Evolutionary conservation across 2,888 invertebrate genomes (phyloP).

Genomic region (Parascotia fuliginaria): DNA sequence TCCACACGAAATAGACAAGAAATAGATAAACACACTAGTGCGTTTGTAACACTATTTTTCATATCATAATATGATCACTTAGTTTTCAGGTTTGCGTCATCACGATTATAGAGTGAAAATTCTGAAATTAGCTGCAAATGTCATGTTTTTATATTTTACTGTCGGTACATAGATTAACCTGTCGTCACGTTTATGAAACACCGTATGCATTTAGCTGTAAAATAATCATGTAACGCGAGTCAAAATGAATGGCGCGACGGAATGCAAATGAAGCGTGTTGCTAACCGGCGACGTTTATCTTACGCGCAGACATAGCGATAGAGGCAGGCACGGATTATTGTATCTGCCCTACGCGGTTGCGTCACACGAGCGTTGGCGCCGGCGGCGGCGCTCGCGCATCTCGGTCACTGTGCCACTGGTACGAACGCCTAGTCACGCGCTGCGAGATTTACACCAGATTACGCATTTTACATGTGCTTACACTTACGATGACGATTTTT

Average conservation of each 20-base stretch:
- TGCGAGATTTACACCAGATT: slow-evolving; percentile 38
- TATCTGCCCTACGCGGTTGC: slow-evolving; percentile 49
- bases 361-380: slow-evolving; percentile 51
- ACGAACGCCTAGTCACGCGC: slow-evolving; percentile 61
- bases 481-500: slow-evolving; percentile 15
- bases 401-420: slow-evolving; percentile 71
- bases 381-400: slow-evolving; percentile 51
- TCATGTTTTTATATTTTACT: slow-evolving; percentile 9
- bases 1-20: too few species aligned
- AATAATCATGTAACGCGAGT: slow-evolving; percentile 18
- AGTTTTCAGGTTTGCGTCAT: slow-evolving; percentile 18
- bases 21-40: slow-evolving; percentile 7
- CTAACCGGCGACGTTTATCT: slow-evolving; percentile 32
- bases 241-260: slow-evolving; percentile 22
- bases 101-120: slow-evolving; percentile 11
- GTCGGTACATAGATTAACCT: slow-evolving; percentile 21
- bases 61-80: slow-evolving; percentile 4
- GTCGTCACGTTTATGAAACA: slow-evolving; percentile 27
- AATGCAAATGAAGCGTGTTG: slow-evolving; percentile 33
- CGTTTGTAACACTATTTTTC: slow-evolving; percentile 8
- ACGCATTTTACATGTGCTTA: slow-evolving; percentile 29
- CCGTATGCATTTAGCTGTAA: slow-evolving; percentile 18
- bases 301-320: slow-evolving; percentile 22
- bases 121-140: slow-evolving; percentile 6
- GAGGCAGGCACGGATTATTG: slow-evolving; percentile 40